Conservation (phyloP, 1,140 invertebrate genomes). For the Melitaea cinxia region DNA sequence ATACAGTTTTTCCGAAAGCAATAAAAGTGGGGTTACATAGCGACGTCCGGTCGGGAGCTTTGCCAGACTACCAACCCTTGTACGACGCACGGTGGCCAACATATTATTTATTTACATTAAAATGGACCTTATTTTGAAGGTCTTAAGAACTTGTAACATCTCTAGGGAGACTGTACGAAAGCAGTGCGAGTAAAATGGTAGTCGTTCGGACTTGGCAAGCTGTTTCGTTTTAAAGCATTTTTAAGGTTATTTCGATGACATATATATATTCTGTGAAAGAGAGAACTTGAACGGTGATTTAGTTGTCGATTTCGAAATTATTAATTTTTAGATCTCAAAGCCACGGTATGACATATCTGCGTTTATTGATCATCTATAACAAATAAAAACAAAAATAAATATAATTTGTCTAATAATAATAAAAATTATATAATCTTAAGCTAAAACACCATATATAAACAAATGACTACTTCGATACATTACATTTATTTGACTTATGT, state of each 20-base stretch:
- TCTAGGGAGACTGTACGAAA: slow-evolving; percentile 11
- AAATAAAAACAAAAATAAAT: too few species aligned
- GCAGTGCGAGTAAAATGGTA: slow-evolving; percentile 39
- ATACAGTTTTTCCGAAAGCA: slow-evolving; percentile 71
- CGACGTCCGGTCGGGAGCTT: slow-evolving; percentile 67
- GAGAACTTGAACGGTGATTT: slow-evolving; percentile 14
- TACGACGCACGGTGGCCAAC: slow-evolving; percentile 32
- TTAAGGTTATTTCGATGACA: slow-evolving; percentile 27
- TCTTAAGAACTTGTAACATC: slow-evolving; percentile 7
- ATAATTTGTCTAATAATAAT: too few species aligned
- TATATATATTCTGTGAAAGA: slow-evolving; percentile 31
- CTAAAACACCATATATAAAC: too few species aligned
- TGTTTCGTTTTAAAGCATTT: slow-evolving; percentile 29
- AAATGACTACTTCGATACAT: too few species aligned
- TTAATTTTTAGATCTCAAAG: neutral
- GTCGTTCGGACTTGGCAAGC: slow-evolving; percentile 33
- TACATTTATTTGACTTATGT: too few species aligned
- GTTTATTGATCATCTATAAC: too few species aligned
- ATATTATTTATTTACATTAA: neutral
- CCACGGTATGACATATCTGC: too few species aligned
- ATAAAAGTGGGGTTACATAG: slow-evolving; percentile 73
- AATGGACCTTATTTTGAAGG: slow-evolving; percentile 19
- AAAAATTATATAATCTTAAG: too few species aligned
- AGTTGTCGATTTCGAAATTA: slow-evolving; percentile 9
- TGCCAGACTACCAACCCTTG: slow-evolving; percentile 63